Conservation (phyloP, 2,888 invertebrate species). For the Limnephilus lunatus region DNA sequence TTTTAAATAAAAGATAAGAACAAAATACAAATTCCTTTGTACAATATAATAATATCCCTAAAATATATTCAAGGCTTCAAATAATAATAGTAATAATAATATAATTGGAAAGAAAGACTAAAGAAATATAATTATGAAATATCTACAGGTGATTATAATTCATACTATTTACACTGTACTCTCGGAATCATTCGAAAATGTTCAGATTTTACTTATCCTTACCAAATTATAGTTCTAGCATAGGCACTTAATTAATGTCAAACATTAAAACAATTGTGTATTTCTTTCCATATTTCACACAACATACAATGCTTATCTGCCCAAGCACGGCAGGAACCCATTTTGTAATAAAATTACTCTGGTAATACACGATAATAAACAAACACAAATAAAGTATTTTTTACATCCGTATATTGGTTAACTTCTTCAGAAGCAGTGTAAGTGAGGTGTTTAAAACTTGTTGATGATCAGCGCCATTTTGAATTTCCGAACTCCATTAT, state of each 20-base stretch:
- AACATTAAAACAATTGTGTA: slow-evolving; percentile 35
- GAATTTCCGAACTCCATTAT: neutral
- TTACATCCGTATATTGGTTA: neutral
- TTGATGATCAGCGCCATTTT: neutral
- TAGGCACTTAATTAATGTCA: slow-evolving; percentile 42
- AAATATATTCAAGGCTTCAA: slow-evolving; percentile 10
- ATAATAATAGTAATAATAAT: neutral
- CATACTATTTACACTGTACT: neutral
- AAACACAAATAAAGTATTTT: neutral
- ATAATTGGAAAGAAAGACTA: slow-evolving; percentile 33
- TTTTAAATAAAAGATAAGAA: neutral
- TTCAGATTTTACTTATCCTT: neutral
- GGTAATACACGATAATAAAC: neutral
- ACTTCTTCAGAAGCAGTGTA: neutral
- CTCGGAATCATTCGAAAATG: slow-evolving; percentile 4
- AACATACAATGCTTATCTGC: neutral
- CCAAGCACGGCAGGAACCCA: neutral
- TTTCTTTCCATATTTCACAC: neutral
- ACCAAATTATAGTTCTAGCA: slow-evolving; percentile 38
- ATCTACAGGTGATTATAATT: slow-evolving; percentile 29
- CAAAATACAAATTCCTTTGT: slow-evolving; percentile 14
- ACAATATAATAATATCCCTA: neutral
- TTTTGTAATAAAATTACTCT: neutral
- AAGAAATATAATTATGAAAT: slow-evolving; percentile 17
- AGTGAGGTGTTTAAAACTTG: neutral